Base-by-base conservation (phyloP, 2,797 vertebrate genomes). In the Smutsia gigantea region DNA sequence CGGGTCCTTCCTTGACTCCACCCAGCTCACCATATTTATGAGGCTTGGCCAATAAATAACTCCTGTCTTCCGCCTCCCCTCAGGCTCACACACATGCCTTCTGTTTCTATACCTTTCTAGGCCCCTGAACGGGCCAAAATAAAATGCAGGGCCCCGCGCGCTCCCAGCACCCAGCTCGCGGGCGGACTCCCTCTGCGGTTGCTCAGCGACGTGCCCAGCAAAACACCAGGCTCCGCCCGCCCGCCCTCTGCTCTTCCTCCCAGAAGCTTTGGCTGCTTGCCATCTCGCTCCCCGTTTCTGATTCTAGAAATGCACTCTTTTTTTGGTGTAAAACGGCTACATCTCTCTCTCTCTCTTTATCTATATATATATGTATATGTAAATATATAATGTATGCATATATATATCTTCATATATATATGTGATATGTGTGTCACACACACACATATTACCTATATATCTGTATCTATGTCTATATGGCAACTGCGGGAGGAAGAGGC, bases 131-230 rank as follows among this genome's bases (percentile, higher is more conserved):
- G 59, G 74, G 90, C 42, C 57, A 61, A 83, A 96, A 95, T 46
- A 77, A 95, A 93, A 96, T 37, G 84, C 83, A 87, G 63, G 69
- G 77, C 84, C 51, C 34, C 14, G 63, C 14, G 85, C 0, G 25
- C 78, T 91, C 85, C 46, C 61, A 64, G 77, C 46, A 39, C 39
- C 8, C 0, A 9, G 81, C 72, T 39, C 21, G 5, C 25, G 2
- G 37, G 88, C 78, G 0, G 53, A 68, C 97, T 97, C 94, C 95
- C 98, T 97, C 97, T 93, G 71, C 51, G 0, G 98, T 98, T 98
- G 98, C 98, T 86, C 97, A 98, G 98, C 97, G 98, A 98, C 98
- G 89, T 0, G 93, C 93, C 97, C 96, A 96, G 98, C 97, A 98
- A 98, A 98, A 98, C 98, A 98, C 97, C 97, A 90, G 98, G 39